Evolutionary conservation across 2,113 vertebrate species (phyloP).

Genomic region (Rhodinocichla rosea): DNA sequence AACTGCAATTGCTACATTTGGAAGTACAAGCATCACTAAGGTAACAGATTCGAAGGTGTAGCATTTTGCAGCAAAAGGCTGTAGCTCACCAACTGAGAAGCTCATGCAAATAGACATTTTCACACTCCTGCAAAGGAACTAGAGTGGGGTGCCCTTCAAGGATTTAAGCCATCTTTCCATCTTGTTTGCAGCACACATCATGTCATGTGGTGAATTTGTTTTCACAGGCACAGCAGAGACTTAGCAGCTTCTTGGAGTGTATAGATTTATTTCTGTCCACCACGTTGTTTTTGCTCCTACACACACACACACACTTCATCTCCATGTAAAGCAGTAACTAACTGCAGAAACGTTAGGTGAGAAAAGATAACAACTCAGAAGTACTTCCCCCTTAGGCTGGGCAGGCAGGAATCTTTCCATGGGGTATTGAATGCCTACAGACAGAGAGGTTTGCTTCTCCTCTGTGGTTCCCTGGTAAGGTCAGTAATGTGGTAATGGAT

Average conservation of each 20-base stretch:
- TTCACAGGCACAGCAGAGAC: not conserved
- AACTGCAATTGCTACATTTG: not conserved
- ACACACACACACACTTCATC: not conserved
- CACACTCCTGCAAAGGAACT: not conserved
- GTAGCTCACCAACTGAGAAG: not conserved
- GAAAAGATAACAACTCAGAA: not conserved
- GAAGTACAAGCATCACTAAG: not conserved
- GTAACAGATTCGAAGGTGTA: not conserved
- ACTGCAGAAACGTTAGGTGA: not conserved
- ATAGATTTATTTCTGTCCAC: not conserved
- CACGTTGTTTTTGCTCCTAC: not conserved
- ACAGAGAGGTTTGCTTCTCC: not conserved
- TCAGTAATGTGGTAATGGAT: not conserved
- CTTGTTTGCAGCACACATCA: not conserved
- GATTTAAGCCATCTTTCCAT: not conserved
- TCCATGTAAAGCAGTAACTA: not conserved
- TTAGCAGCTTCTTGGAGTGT: not conserved
- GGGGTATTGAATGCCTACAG: not conserved
- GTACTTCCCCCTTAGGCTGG: not conserved
- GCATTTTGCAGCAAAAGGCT: not conserved
- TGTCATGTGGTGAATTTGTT: not conserved
- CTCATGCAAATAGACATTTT: not conserved
- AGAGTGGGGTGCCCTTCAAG: not conserved
- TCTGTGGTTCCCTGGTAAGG: fast-evolving
- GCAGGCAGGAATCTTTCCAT: not conserved